Evolutionary conservation across 37 sponge, comb jelly and placozoan genomes (phyloP).

Genomic region (Petrosia ficiformis): DNA sequence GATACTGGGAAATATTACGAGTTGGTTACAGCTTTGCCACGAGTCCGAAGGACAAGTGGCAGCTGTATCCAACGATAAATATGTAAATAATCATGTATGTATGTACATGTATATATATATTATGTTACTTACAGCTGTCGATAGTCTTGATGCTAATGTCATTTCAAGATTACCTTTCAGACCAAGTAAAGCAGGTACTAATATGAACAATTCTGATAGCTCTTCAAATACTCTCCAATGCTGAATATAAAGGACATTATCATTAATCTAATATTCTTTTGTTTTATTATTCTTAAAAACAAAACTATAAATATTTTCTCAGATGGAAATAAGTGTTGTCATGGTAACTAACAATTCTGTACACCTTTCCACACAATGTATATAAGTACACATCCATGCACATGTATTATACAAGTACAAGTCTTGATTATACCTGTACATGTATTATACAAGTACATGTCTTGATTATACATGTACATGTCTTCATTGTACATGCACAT

Average conservation of each 20-base stretch:
- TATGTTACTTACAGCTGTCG: slow-evolving; percentile 96
- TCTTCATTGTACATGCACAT: too few species aligned
- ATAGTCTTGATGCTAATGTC: slow-evolving; percentile 94
- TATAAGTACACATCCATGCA: too few species aligned
- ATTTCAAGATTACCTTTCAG: slow-evolving; percentile 98
- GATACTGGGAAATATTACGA: too few species aligned
- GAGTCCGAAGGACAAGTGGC: not conserved
- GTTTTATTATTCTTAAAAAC: too few species aligned
- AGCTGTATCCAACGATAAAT: not conserved
- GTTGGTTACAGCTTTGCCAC: too few species aligned
- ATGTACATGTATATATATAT: too few species aligned
- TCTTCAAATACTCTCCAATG: slow-evolving; percentile 71
- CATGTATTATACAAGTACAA: too few species aligned
- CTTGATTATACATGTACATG: too few species aligned
- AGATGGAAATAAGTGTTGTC: not conserved
- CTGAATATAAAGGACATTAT: slow-evolving; percentile 18
- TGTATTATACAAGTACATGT: too few species aligned
- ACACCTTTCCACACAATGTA: not conserved
- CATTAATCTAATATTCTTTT: not conserved
- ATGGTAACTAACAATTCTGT: not conserved
- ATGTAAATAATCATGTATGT: too few species aligned
- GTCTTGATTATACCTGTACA: too few species aligned
- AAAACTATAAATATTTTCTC: too few species aligned
- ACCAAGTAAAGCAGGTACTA: slow-evolving; percentile 93
- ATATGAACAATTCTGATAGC: slow-evolving; percentile 86